Evolutionary conservation across 2,888 invertebrate genomes (phyloP).

Genomic region (Lacanobia oleracea): DNA sequence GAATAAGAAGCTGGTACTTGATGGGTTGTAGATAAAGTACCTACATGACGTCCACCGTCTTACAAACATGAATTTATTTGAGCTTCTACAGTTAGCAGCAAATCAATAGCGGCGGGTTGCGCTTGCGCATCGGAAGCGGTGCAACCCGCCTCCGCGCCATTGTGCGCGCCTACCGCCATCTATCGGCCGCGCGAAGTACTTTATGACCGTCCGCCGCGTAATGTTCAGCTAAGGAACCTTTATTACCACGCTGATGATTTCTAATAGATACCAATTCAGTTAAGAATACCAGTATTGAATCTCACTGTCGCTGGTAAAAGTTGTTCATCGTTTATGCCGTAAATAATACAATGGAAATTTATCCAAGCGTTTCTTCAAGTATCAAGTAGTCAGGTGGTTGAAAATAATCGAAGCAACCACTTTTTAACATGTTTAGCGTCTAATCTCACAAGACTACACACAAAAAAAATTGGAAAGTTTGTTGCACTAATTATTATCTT

Average conservation of each 20-base stretch:
- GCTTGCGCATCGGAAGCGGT: constrained; percentile 62
- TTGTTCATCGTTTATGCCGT: constrained; percentile 36
- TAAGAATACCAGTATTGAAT: constrained; percentile 65
- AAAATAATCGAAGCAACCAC: too few species aligned
- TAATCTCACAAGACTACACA: neutral
- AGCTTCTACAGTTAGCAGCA: constrained; percentile 73
- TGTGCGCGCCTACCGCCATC: constrained; percentile 77
- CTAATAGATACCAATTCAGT: constrained; percentile 76
- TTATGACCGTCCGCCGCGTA: constrained; percentile 74
- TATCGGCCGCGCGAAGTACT: constrained; percentile 69
- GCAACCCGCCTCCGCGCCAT: constrained; percentile 81
- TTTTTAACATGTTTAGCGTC: too few species aligned
- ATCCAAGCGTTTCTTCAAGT: neutral
- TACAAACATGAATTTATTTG: constrained; percentile 76
- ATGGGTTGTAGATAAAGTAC: constrained; percentile 42
- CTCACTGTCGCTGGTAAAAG: constrained; percentile 53
- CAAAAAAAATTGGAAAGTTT: neutral
- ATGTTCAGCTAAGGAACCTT: constrained; percentile 72
- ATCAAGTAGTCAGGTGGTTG: too few species aligned
- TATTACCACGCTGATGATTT: constrained; percentile 76
- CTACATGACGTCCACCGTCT: constrained; percentile 67
- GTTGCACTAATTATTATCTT: neutral
- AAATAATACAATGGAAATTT: neutral
- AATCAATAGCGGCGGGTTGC: constrained; percentile 68
- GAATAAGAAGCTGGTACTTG: constrained; percentile 33